Conservation (phyloP, 2,113 vertebrate genomes). For the Centropus unirufus region DNA sequence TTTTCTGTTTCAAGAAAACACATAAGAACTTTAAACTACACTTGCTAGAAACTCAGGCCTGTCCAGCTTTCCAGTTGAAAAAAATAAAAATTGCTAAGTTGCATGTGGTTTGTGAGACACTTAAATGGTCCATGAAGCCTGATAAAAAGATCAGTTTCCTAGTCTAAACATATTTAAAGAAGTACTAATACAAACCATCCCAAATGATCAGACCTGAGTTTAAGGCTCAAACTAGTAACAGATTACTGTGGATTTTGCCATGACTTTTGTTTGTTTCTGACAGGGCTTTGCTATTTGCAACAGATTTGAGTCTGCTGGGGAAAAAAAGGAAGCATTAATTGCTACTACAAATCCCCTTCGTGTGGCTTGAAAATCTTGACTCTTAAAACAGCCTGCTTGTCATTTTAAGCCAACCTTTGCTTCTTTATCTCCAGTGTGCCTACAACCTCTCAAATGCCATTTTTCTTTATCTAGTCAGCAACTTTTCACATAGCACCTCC, state of each 20-base stretch:
- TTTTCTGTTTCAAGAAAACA: neutral
- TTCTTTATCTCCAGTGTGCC: neutral
- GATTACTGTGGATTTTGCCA: neutral
- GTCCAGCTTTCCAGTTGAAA: neutral
- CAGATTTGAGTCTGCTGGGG: neutral
- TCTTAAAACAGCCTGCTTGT: neutral
- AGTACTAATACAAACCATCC: neutral
- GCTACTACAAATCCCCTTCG: neutral
- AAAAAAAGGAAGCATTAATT: neutral
- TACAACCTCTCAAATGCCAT: neutral
- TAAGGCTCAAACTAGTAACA: neutral
- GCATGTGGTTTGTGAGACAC: neutral
- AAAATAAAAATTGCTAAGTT: neutral
- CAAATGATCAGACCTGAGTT: neutral
- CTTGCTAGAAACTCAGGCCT: neutral
- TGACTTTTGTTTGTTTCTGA: neutral
- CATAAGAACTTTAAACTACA: neutral
- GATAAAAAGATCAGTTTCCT: neutral
- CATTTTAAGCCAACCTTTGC: neutral
- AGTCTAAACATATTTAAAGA: neutral
- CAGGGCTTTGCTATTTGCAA: neutral
- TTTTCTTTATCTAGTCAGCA: neutral
- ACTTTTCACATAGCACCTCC: neutral
- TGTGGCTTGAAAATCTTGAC: neutral
- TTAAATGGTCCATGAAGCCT: neutral